Conservation (phyloP, 2,113 vertebrate genomes). For the Ailuropoda melanoleuca region DNA sequence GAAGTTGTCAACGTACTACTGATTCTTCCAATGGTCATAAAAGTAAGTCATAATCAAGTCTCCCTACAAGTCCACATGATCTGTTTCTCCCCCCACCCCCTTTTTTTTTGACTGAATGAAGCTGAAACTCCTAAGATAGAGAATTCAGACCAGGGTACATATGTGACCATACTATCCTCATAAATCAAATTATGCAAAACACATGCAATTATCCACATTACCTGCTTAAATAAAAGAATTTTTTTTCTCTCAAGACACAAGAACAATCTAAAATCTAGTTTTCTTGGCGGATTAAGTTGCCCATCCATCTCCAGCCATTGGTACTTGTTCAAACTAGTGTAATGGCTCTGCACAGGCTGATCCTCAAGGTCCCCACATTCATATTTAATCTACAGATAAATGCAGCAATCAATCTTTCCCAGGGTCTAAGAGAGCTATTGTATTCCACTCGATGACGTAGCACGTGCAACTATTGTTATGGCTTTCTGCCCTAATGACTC, state of each 20-base stretch:
- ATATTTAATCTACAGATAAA: conserved; percentile 75
- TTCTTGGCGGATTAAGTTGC: conserved; percentile 68
- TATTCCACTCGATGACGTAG: conserved; percentile 34
- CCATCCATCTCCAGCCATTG: conserved; percentile 70
- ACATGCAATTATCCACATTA: conserved; percentile 18
- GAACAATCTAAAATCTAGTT: conserved; percentile 61
- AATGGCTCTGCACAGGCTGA: conserved; percentile 56
- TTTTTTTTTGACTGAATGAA: conserved; percentile 7
- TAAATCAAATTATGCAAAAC: conserved; percentile 64
- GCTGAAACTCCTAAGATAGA: conserved; percentile 30
- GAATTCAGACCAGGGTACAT: neutral
- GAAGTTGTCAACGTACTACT: neutral
- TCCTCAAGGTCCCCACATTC: conserved; percentile 52
- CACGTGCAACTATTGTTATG: conserved; percentile 44
- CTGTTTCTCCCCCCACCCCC: neutral
- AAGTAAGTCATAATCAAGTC: conserved; percentile 1
- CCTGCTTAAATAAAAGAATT: conserved; percentile 46
- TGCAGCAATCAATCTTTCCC: conserved; percentile 69
- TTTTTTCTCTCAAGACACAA: conserved; percentile 12
- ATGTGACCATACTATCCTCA: neutral
- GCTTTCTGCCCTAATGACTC: conserved; percentile 58
- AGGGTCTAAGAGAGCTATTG: conserved; percentile 53
- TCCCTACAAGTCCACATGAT: neutral
- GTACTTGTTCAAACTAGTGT: conserved; percentile 59
- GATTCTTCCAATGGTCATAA: neutral